Evolutionary conservation across 2,888 invertebrate genomes (phyloP).

Genomic region (Cyaniris semiargus): DNA sequence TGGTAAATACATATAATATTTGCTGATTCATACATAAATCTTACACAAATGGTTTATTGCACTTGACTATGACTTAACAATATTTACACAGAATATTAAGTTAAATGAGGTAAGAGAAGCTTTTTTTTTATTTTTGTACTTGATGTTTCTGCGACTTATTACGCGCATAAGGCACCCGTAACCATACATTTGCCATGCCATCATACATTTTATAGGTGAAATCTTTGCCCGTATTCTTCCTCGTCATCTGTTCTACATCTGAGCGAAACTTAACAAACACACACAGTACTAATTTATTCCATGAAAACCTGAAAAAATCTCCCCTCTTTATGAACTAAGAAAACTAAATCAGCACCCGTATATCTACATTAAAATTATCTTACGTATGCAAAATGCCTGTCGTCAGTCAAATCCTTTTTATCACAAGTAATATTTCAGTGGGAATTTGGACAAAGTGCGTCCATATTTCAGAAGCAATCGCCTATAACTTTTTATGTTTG

Average conservation of each 20-base stretch:
- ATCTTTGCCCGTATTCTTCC: too few species aligned
- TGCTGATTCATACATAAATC: too few species aligned
- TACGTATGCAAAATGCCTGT: conserved; percentile 25
- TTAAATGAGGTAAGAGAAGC: too few species aligned
- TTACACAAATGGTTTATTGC: too few species aligned
- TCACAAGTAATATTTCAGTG: conserved; percentile 70
- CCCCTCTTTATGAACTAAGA: neutral
- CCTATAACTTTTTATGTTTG: conserved; percentile 6
- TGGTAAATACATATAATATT: too few species aligned
- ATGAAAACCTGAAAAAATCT: neutral
- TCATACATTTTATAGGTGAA: too few species aligned
- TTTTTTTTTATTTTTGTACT: too few species aligned
- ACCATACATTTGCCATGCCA: neutral
- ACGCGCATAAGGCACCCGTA: neutral
- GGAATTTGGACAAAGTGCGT: conserved; percentile 67
- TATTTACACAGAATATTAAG: neutral
- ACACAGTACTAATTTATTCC: neutral
- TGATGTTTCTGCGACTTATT: neutral
- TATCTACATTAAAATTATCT: conserved; percentile 5
- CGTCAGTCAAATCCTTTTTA: conserved; percentile 63
- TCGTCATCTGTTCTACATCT: too few species aligned
- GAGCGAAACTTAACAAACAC: too few species aligned
- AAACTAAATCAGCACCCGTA: neutral
- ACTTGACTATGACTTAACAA: too few species aligned
- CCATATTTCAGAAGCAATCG: neutral